These are phyloP conservation scores for Sternarchorhynchus goeldii DNA, from an alignment of 2,797 vertebrate species.

Conservation along the genomic window DNA sequence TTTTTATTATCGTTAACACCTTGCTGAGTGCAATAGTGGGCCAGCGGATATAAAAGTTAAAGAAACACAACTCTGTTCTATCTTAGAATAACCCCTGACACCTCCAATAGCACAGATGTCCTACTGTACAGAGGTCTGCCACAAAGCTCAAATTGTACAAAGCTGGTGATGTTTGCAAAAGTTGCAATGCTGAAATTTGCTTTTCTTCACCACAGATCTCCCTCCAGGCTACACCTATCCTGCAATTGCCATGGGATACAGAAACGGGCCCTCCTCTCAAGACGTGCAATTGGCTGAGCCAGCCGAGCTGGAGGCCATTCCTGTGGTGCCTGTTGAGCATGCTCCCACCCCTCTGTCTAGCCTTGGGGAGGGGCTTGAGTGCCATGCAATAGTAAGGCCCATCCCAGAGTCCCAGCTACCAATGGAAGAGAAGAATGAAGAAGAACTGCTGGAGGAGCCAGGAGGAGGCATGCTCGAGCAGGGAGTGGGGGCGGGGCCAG, in stretches of 20 bases:
- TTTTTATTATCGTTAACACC: slow-evolving; percentile 73
- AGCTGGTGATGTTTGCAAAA: background rate
- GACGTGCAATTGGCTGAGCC: slow-evolving; percentile 81
- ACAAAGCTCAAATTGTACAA: background rate
- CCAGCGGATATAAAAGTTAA: slow-evolving; percentile 57
- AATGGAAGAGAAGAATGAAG: slow-evolving; percentile 63
- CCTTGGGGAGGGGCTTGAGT: slow-evolving; percentile 71
- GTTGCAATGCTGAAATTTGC: slow-evolving; percentile 33
- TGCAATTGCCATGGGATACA: slow-evolving; percentile 78
- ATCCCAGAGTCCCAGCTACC: slow-evolving; percentile 65
- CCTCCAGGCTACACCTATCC: slow-evolving; percentile 85
- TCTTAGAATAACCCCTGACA: slow-evolving; percentile 51
- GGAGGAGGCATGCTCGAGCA: slow-evolving; percentile 58
- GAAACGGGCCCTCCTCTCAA: slow-evolving; percentile 75
- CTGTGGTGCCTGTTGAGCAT: slow-evolving; percentile 80
- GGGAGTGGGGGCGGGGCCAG: slow-evolving; percentile 59
- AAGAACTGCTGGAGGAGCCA: slow-evolving; percentile 49
- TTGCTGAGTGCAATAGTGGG: slow-evolving; percentile 58
- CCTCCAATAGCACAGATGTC: slow-evolving; percentile 16
- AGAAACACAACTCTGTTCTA: slow-evolving; percentile 61
- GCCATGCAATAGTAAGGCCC: slow-evolving; percentile 69
- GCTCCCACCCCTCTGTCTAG: slow-evolving; percentile 80
- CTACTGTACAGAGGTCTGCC: background rate
- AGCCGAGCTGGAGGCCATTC: slow-evolving; percentile 84
- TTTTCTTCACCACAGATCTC: slow-evolving; percentile 73